phyloP scores from a whole-genome alignment of 2,888 invertebrate genomes.

The Electrophaes corylata region DNA sequence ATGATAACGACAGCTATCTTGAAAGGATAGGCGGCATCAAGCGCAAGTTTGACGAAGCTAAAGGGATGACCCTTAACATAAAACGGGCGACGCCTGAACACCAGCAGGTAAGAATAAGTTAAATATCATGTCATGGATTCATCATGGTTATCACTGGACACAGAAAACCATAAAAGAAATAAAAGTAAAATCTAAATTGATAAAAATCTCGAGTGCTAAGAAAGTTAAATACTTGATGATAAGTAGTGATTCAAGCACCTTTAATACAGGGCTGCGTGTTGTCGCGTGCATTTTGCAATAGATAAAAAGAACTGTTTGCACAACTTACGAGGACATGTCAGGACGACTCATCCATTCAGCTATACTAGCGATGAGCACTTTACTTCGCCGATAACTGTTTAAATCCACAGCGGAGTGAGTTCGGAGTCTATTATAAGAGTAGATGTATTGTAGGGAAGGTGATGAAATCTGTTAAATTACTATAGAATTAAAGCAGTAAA shows the following conservation, averaged over 20 bases:
- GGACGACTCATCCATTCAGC: not conserved
- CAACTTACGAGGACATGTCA: not conserved
- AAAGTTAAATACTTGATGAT: conserved; percentile 16
- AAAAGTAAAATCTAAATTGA: not conserved
- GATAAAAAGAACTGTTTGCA: not conserved
- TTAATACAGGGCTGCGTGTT: not conserved
- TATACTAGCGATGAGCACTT: not conserved
- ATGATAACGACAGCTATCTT: conserved; percentile 64
- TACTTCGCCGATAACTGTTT: not conserved
- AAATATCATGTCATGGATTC: not conserved
- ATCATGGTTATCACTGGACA: too few species aligned
- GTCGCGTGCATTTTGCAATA: conserved; percentile 17
- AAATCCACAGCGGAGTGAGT: too few species aligned
- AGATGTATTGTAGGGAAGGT: too few species aligned
- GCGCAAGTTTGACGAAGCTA: conserved; percentile 80
- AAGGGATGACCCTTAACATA: conserved; percentile 86
- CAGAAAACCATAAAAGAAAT: not conserved
- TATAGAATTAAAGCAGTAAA: too few species aligned
- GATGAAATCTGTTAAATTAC: too few species aligned
- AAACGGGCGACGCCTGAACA: conserved; percentile 79
- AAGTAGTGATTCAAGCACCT: conserved; percentile 10
- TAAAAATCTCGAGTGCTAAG: conserved; percentile 10
- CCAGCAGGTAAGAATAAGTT: conserved; percentile 64
- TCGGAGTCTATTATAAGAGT: too few species aligned
- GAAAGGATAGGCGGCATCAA: conserved; percentile 67